phyloP scores from a whole-genome alignment of 2,888 invertebrate species.

The Ormyrus pomaceus region DNA sequence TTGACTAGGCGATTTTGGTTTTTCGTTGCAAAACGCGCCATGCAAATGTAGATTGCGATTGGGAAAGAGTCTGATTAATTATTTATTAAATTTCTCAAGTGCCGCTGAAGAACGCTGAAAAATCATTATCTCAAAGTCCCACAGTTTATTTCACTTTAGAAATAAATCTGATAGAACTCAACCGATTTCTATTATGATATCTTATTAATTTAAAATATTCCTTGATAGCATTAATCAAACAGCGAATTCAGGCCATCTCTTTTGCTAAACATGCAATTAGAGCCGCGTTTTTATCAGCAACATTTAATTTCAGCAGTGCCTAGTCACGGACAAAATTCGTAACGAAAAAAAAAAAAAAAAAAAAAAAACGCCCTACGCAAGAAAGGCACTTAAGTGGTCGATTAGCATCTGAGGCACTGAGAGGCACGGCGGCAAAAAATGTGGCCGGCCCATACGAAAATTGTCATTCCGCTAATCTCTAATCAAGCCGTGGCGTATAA shows the following conservation, averaged over 20 bases:
- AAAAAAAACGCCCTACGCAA: no score
- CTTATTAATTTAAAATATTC: no score
- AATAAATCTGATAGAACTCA: no score
- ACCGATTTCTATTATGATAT: no score
- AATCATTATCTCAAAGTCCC: neutral
- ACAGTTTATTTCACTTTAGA: neutral
- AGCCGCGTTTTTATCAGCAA: neutral
- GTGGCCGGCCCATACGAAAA: neutral
- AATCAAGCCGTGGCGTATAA: no score
- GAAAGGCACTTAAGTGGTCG: neutral
- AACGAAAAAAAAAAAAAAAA: neutral
- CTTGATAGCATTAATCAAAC: neutral
- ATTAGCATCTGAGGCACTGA: no score
- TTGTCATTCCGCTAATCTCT: slow-evolving; percentile 33
- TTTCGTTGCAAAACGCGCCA: neutral
- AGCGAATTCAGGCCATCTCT: neutral
- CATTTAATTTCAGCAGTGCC: neutral
- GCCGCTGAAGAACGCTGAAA: neutral
- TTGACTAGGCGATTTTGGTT: neutral
- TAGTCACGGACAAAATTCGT: neutral
- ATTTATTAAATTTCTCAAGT: no score
- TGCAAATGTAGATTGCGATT: slow-evolving; percentile 9
- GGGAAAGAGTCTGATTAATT: slow-evolving; percentile 4
- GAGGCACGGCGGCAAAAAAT: neutral
- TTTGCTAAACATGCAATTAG: neutral